These are phyloP conservation scores for Drosophila neonasuta DNA, from an alignment of 2,888 invertebrate genomes.

Conservation along the genomic window DNA sequence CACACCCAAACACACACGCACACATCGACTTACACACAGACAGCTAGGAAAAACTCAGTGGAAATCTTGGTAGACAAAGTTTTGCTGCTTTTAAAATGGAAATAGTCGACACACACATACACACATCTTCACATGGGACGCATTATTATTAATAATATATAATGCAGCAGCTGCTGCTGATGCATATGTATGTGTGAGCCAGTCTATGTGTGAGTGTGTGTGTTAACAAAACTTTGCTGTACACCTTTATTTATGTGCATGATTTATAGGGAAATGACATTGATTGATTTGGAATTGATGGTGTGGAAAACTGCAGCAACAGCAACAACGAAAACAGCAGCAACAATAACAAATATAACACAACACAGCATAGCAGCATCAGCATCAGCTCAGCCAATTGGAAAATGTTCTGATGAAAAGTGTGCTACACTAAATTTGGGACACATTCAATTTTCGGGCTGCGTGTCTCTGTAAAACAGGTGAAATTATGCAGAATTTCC, in stretches of 20 bases:
- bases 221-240: slow-evolving; percentile 47
- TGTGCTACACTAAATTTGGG: slow-evolving; percentile 20
- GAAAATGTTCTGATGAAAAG: slow-evolving; percentile 26
- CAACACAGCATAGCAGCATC: not conserved
- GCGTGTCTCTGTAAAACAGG: slow-evolving; percentile 2
- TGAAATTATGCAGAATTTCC: slow-evolving; percentile 2
- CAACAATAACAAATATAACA: not conserved
- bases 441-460: slow-evolving; percentile 1
- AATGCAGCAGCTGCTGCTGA: slow-evolving; percentile 64
- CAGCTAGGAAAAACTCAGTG: slow-evolving; percentile 29
- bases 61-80: slow-evolving; percentile 66
- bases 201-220: slow-evolving; percentile 2
- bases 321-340: not conserved
- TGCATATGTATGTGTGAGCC: slow-evolving; percentile 33
- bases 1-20: slow-evolving; percentile 32
- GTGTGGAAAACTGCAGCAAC: slow-evolving; percentile 63
- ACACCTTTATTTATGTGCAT: slow-evolving; percentile 69
- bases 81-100: slow-evolving; percentile 63
- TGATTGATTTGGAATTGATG: slow-evolving; percentile 74
- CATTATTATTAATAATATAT: slow-evolving; percentile 69
- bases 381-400: slow-evolving; percentile 28
- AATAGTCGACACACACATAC: slow-evolving; percentile 40
- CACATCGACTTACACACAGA: not conserved
- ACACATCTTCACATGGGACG: slow-evolving; percentile 24
- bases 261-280: slow-evolving; percentile 72